phyloP scores from a whole-genome alignment of 2,113 vertebrate species.

The Oreochromis tanganicae region DNA sequence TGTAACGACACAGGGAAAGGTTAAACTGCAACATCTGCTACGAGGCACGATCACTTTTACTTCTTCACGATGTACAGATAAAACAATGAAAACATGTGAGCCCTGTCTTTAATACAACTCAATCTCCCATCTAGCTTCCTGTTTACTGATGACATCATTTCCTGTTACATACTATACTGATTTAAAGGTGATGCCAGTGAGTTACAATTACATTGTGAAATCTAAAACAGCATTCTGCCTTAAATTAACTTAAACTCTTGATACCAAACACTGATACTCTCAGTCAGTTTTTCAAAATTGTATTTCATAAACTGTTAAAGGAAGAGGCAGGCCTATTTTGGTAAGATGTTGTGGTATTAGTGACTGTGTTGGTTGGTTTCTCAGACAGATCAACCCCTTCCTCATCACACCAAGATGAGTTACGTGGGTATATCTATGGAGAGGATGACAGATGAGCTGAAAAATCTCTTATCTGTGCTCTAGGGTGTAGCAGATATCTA shows the following conservation, averaged over 20 bases:
- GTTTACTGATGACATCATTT: not conserved
- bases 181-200: not conserved
- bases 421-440: not conserved
- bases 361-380: not conserved
- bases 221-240: not conserved
- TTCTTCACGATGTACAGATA: not conserved
- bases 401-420: not conserved
- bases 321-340: not conserved
- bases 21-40: not conserved
- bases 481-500: conserved; percentile 64
- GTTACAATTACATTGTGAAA: not conserved
- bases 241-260: not conserved
- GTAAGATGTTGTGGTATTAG: not conserved
- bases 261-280: not conserved
- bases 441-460: rapidly evolving
- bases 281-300: not conserved
- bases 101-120: not conserved
- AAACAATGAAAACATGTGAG: not conserved
- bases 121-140: not conserved
- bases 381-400: not conserved
- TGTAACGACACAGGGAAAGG: not conserved
- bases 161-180: not conserved
- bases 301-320: not conserved
- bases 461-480: not conserved
- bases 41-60: not conserved